Conservation (phyloP, 2,797 vertebrate species). For the Tragopan temminckii region DNA sequence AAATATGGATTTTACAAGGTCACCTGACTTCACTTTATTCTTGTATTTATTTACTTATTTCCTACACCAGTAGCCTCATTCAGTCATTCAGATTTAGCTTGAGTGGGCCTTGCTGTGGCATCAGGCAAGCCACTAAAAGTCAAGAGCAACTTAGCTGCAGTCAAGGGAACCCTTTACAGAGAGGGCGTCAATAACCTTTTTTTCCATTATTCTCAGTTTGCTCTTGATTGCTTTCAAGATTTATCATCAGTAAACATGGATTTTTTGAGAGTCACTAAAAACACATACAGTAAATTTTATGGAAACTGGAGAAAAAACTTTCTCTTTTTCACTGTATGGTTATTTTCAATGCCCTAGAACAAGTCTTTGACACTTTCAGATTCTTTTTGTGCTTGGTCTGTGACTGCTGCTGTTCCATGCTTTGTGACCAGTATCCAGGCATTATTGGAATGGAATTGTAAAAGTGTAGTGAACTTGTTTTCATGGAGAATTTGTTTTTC, state of each 20-base stretch:
- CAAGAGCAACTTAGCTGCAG: not conserved
- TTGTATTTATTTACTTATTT: not conserved
- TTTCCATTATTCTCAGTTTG: not conserved
- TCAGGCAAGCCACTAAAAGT: not conserved
- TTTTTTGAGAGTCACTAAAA: not conserved
- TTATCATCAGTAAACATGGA: not conserved
- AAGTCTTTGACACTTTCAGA: not conserved
- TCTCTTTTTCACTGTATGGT: not conserved
- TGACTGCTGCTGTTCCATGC: not conserved
- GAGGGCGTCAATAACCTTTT: not conserved
- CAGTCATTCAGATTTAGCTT: not conserved
- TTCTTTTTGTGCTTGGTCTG: not conserved
- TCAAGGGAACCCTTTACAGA: not conserved
- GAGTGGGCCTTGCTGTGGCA: not conserved
- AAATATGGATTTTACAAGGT: slow-evolving; percentile 12
- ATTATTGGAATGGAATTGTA: not conserved
- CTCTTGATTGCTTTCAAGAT: not conserved
- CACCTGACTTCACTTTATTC: not conserved
- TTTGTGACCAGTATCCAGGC: not conserved
- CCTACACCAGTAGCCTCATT: not conserved
- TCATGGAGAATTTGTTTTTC: slow-evolving; percentile 22
- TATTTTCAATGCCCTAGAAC: not conserved
- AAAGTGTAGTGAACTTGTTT: not conserved
- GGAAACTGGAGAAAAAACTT: not conserved
- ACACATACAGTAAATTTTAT: not conserved